phyloP scores from a whole-genome alignment of 2,888 invertebrate genomes.

The Himalopsyche kuldschensis region DNA sequence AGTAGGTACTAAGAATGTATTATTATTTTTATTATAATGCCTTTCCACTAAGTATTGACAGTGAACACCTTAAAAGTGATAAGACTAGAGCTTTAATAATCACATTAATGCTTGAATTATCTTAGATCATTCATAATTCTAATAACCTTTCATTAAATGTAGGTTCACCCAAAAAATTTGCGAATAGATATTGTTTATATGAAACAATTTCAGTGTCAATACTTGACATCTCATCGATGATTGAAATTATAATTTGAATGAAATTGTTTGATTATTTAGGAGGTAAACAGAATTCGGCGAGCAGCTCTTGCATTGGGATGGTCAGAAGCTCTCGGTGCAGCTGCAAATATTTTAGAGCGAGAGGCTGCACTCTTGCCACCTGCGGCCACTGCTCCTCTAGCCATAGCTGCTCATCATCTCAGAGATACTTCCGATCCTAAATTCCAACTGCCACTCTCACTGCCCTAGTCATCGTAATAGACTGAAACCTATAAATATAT shows the following conservation, averaged over 20 bases:
- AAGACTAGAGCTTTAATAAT: too few species aligned
- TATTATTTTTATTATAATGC: too few species aligned
- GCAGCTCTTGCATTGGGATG: constrained; percentile 93
- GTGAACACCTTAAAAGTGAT: too few species aligned
- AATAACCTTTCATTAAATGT: too few species aligned
- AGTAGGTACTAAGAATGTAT: too few species aligned
- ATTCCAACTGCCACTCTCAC: constrained; percentile 27
- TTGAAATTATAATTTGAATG: background rate
- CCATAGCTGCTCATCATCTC: constrained; percentile 27
- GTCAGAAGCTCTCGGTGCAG: constrained; percentile 80
- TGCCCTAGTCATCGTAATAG: background rate
- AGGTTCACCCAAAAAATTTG: too few species aligned
- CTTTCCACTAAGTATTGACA: too few species aligned
- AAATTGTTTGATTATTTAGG: constrained; percentile 57
- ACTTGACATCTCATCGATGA: background rate
- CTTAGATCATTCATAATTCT: too few species aligned
- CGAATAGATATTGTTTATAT: too few species aligned
- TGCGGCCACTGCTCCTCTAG: constrained; percentile 45
- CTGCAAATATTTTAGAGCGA: constrained; percentile 85
- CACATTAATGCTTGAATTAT: too few species aligned
- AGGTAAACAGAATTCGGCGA: constrained; percentile 85
- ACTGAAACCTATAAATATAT: background rate
- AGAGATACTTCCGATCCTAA: constrained; percentile 35
- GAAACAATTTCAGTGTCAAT: too few species aligned
- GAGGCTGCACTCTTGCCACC: constrained; percentile 82